These are phyloP conservation scores for Ectropis crepuscularia DNA, from an alignment of 2,888 invertebrate genomes.

Conservation along the genomic window DNA sequence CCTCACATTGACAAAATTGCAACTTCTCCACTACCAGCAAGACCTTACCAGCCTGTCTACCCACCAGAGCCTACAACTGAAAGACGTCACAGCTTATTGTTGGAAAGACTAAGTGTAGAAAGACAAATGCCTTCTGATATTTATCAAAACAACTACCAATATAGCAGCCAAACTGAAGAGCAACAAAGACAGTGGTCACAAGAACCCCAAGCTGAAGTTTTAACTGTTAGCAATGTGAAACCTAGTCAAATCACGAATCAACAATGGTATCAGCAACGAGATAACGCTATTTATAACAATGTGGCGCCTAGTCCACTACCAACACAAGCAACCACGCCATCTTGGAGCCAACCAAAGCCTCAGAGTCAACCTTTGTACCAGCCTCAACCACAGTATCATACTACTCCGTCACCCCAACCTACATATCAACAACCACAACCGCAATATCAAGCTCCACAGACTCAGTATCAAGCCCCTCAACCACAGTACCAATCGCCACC, in stretches of 20 bases:
- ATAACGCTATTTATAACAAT: conserved; percentile 65
- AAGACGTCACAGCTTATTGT: conserved; percentile 73
- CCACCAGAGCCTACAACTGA: conserved; percentile 65
- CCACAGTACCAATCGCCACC: conserved; percentile 47
- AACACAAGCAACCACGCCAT: conserved; percentile 34
- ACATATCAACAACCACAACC: conserved; percentile 46
- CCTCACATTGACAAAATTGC: conserved; percentile 67
- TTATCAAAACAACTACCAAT: conserved; percentile 66
- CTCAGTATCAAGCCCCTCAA: conserved; percentile 52
- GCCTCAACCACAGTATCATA: conserved; percentile 47
- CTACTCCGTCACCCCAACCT: conserved; percentile 33
- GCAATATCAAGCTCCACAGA: conserved; percentile 46
- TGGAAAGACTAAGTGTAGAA: conserved; percentile 76
- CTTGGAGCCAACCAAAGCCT: conserved; percentile 54
- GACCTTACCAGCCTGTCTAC: conserved; percentile 67
- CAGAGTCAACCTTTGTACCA: conserved; percentile 51
- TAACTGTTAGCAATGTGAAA: conserved; percentile 75
- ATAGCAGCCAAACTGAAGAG: conserved; percentile 61
- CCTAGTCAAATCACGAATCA: conserved; percentile 76
- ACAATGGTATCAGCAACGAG: conserved; percentile 77
- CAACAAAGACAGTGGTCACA: conserved; percentile 66
- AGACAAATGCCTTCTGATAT: conserved; percentile 73
- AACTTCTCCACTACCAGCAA: conserved; percentile 63
- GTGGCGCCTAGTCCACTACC: conserved; percentile 52
- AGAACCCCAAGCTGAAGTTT: conserved; percentile 76